A percentile compares a stretch with the other conserved stretches of the same genome.
Evolutionary conservation across 2,797 vertebrate species (phyloP).

Genomic region (Aldrovandia affinis): DNA sequence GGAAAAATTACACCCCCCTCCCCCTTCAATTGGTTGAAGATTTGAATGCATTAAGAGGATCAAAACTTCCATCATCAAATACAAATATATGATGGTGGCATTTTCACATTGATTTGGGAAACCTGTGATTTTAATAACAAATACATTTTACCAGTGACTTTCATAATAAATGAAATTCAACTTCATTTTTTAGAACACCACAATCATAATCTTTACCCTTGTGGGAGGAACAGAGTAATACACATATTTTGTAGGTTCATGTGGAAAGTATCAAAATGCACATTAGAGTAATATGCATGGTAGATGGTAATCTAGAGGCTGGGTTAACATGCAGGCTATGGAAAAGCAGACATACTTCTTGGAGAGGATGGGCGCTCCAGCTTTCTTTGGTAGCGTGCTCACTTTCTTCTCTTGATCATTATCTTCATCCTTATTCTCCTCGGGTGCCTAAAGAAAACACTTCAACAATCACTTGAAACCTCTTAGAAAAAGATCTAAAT

Average conservation of each 20-base stretch:
- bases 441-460: slow-evolving; percentile 53
- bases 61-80: no score
- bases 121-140: no score
- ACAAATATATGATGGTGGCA: no score
- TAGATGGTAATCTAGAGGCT: no score
- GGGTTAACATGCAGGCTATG: background rate
- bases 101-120: no score
- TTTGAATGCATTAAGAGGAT: no score
- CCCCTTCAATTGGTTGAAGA: background rate
- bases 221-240: no score
- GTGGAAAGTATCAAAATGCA: background rate
- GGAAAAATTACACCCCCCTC: background rate
- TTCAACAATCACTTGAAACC: background rate
- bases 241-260: no score
- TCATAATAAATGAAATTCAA: no score
- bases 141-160: no score
- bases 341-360: slow-evolving; percentile 77
- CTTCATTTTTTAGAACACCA: no score
- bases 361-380: slow-evolving; percentile 84
- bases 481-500: background rate
- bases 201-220: no score
- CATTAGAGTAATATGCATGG: background rate
- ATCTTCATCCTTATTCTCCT: slow-evolving; percentile 41
- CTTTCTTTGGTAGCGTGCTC: slow-evolving; percentile 78
- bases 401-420: slow-evolving; percentile 43